Evolutionary conservation across 2,113 vertebrate species (phyloP), one percentile per base, ranked within the genome.

Genomic region (Megaptera novaeangliae): DNA sequence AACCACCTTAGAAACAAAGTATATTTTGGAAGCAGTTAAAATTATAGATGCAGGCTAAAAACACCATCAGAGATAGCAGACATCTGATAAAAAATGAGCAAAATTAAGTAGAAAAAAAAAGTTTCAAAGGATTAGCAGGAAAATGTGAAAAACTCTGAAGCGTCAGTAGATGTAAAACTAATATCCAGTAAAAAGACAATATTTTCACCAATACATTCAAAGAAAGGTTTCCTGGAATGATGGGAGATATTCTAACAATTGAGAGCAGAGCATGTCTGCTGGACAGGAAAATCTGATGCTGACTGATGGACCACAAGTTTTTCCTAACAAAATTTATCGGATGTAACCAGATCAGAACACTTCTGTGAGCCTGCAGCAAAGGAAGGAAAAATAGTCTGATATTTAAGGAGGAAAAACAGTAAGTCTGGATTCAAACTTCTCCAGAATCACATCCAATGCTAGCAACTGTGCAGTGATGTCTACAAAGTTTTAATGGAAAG

Each of bases 401-500:
- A 23, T 91, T 91, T 91, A 49, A 27, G 90, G 84, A 94, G 55
- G 74, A 69, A 64, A 91, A 97, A 69, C 5, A 75, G 7, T 85
- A 64, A 72, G 23, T 69, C 55, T 95, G 55, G n/a, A 85, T 55
- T 78, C 63, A 91, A 31, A 39, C 12, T 63, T 95, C 41, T 71
- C 55, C 1, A 94, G 68, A 95, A 95, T 31, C 21, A 44, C 18
- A 72, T 64, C 44, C 44, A 82, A 6, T 29, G 27, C 36, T 94
- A 93, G 85, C 71, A 63, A 69, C 14, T 13, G 25, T 80, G 44
- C 15, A 90, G 31, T 25, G 41, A 29, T 15, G 25, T 97, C 59
- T 72, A n/a, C 61, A 88, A 84, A 85, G 80, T 91, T 97, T 94
- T 87, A 86, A 85, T 72, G 81, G 66, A 92, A 93, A 96, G 25